Base-by-base conservation (phyloP, 2,113 vertebrate species). In the Glaucidium brasilianum region DNA sequence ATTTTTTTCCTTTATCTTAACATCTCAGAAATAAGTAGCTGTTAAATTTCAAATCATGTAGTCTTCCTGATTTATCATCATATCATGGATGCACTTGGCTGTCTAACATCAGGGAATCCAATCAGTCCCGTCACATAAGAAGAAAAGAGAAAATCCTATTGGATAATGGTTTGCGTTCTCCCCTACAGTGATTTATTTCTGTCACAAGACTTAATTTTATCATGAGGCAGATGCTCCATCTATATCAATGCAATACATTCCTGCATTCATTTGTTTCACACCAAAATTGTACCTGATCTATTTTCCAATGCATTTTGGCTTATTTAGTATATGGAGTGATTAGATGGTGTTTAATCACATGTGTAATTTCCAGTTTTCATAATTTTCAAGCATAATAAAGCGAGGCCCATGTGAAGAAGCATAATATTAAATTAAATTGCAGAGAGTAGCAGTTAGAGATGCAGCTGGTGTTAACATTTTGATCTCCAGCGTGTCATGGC, bases 191-290 rank as follows among this genome's bases (percentile, higher is more conserved):
- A 98, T 98, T 98, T 98, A 98, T 98, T 98, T 98, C 97, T 97
- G 97, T 98, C 98, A 98, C 97, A 98, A 98, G 97, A 97, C 97
- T 98, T 98, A 98, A 98, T 98, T 98, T 98, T 98, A 98, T 98
- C 98, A 97, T 34, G 91, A 98, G 97, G 97, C 98, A 98, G 96
- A 98, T 98, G 97, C 96, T 98, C 90, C 95, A 96, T 97, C 97
- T 97, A 80, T 98, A 98, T 98, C 97, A 94, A 78, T 95, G 92
- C 95, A 88, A 82, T 94, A 85, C 91, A 84, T 97, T 92, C 94
- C 93, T 93, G 93, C 96, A 94, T 97, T 97, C 97, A 96, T 98
- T 97, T 96, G 96, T 98, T 98, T 98, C 96, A 94, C 96, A 94
- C 95, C 95, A 94, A 97, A 94, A 97, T 96, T 92, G 91, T 97